phyloP scores from a whole-genome alignment of 2,797 vertebrate species.

The Scyliorhinus canicula region DNA sequence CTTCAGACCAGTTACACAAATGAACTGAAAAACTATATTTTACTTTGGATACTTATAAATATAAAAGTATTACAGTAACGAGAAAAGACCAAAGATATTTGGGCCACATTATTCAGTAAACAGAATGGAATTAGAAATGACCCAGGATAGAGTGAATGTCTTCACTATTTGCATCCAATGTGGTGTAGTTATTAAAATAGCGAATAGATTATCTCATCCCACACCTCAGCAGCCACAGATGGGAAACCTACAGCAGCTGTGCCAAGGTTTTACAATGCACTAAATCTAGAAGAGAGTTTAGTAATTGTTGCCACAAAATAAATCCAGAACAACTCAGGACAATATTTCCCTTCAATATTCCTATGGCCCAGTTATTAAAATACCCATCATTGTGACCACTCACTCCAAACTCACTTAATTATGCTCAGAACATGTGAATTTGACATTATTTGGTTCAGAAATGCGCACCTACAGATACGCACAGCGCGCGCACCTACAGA shows the following conservation, averaged over 20 bases:
- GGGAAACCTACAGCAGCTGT: background rate
- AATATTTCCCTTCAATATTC: background rate
- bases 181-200: background rate
- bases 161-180: background rate
- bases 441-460: too few relatives aligned
- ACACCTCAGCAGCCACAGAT: background rate
- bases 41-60: background rate
- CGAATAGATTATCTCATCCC: background rate
- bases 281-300: background rate
- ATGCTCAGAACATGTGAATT: too few relatives aligned
- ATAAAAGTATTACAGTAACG: background rate
- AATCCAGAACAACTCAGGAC: background rate
- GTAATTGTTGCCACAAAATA: background rate
- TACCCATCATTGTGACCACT: background rate
- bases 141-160: background rate
- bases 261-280: background rate
- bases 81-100: background rate
- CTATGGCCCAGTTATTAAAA: background rate
- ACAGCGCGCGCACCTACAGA: too few relatives aligned
- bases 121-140: background rate
- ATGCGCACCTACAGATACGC: too few relatives aligned
- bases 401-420: too few relatives aligned
- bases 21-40: background rate
- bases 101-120: background rate
- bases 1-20: background rate